phyloP scores from a whole-genome alignment of 2,113 vertebrate genomes.

The Takifugu bimaculatus region DNA sequence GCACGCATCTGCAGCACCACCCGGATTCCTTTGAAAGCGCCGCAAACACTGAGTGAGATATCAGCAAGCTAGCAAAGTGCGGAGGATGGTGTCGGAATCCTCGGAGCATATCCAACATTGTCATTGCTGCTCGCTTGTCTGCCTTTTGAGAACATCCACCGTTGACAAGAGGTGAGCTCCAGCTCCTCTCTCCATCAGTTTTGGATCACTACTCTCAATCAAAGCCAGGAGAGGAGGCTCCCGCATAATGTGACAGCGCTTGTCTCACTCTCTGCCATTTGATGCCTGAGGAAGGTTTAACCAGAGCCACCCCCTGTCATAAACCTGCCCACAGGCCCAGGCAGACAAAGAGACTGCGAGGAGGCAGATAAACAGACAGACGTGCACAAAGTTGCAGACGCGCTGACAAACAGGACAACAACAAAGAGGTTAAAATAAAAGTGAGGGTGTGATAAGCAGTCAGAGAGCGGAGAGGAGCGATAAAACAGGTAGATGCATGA shows the following conservation, averaged over 20 bases:
- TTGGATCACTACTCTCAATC: slow-evolving; percentile 81
- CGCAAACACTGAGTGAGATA: slow-evolving; percentile 64
- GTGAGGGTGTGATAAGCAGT: slow-evolving; percentile 22
- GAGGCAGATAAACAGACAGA: slow-evolving; percentile 43
- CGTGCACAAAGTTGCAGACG: slow-evolving; percentile 40
- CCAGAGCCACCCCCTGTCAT: slow-evolving; percentile 57
- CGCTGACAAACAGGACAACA: slow-evolving; percentile 41
- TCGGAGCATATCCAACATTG: slow-evolving; percentile 72
- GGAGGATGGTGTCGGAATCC: slow-evolving; percentile 64
- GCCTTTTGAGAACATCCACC: slow-evolving; percentile 60
- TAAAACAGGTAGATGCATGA: slow-evolving; percentile 41
- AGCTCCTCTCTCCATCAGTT: slow-evolving; percentile 74
- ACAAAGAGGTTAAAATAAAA: slow-evolving; percentile 13
- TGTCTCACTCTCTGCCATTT: slow-evolving; percentile 60
- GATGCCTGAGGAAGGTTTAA: slow-evolving; percentile 60
- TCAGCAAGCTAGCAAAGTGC: slow-evolving; percentile 62
- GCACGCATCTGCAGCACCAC: slow-evolving; percentile 9
- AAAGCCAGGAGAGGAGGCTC: slow-evolving; percentile 59
- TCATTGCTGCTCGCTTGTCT: slow-evolving; percentile 69
- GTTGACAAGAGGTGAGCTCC: slow-evolving; percentile 67
- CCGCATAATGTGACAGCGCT: slow-evolving; percentile 77
- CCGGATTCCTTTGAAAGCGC: slow-evolving; percentile 47
- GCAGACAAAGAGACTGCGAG: slow-evolving; percentile 55
- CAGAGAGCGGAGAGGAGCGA: slow-evolving; percentile 19
- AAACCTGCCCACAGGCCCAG: slow-evolving; percentile 61